These are phyloP conservation scores for Zaprionus lachaisei DNA, from an alignment of 1,140 invertebrate species.

Conservation along the genomic window DNA sequence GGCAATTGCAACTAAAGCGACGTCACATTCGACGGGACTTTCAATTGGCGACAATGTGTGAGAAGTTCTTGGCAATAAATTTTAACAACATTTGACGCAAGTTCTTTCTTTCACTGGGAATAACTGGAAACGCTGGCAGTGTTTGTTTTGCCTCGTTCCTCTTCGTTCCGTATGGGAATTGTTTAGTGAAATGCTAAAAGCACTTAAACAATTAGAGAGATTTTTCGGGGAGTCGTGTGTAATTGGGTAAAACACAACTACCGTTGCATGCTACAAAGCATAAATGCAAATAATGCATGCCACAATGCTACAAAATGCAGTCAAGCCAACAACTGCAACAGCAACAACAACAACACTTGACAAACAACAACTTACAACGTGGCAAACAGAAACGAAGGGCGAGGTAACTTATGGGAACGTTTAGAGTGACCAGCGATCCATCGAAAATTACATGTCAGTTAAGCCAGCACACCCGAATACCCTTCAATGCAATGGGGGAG, in stretches of 20 bases:
- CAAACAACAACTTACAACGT: conserved; percentile 19
- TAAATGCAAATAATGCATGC: conserved; percentile 65
- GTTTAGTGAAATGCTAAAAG: conserved; percentile 78
- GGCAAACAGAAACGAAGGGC: conserved; percentile 46
- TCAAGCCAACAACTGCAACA: conserved; percentile 24
- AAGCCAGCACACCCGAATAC: conserved; percentile 5
- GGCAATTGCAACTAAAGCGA: conserved; percentile 34
- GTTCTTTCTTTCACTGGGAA: neutral
- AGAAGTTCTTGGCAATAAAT: conserved; percentile 75
- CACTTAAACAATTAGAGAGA: conserved; percentile 80
- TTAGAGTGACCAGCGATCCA: conserved; percentile 49
- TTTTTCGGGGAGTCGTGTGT: conserved; percentile 57
- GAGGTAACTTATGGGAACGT: conserved; percentile 71
- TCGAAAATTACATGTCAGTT: neutral
- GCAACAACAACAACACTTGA: conserved; percentile 11
- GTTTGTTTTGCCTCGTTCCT: conserved; percentile 36
- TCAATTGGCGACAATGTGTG: conserved; percentile 78
- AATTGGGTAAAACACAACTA: conserved; percentile 80
- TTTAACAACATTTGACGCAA: conserved; percentile 59
- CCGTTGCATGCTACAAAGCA: conserved; percentile 52
- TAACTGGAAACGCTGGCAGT: conserved; percentile 54
- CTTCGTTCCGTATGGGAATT: conserved; percentile 68
- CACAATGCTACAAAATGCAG: conserved; percentile 34
- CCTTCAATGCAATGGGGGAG: neutral
- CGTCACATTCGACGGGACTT: conserved; percentile 40